These are phyloP conservation scores for Drosophila ironensis DNA, from an alignment of 1,140 invertebrate species.

Conservation along the genomic window DNA sequence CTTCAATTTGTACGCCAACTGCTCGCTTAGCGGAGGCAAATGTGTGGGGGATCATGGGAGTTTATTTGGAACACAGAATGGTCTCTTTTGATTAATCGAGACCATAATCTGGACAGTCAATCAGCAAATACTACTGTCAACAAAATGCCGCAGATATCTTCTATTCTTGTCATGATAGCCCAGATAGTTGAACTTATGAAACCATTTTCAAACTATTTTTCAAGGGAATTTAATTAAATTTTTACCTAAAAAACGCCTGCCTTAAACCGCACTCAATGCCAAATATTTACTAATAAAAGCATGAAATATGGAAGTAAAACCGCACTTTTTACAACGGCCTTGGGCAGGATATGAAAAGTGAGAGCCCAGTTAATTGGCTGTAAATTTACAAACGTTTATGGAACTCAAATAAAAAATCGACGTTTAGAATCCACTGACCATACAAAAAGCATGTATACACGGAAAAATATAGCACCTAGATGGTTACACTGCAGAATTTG, in stretches of 20 bases:
- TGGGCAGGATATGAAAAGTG: neutral
- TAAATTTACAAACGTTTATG: conserved; percentile 2
- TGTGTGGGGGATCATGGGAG: no score
- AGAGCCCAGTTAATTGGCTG: conserved; percentile 3
- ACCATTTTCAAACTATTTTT: no score
- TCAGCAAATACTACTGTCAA: no score
- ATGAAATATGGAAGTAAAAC: neutral
- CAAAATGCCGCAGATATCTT: no score
- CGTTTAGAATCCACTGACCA: neutral
- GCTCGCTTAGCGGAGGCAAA: neutral
- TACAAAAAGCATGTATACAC: no score
- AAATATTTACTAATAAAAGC: conserved; percentile 1
- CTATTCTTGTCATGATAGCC: no score
- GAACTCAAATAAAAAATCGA: conserved; percentile 9
- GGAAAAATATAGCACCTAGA: no score
- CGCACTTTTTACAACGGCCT: neutral
- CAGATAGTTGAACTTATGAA: no score
- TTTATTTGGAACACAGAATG: neutral
- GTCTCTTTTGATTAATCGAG: conserved; percentile 5
- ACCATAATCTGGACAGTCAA: neutral
- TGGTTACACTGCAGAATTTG: no score
- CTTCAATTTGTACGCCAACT: conserved; percentile 37
- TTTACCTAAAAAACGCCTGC: no score
- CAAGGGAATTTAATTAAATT: no score
- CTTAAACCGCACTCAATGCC: neutral